Conservation (phyloP, 2,113 vertebrate genomes). For the Megatriorchis doriae region DNA sequence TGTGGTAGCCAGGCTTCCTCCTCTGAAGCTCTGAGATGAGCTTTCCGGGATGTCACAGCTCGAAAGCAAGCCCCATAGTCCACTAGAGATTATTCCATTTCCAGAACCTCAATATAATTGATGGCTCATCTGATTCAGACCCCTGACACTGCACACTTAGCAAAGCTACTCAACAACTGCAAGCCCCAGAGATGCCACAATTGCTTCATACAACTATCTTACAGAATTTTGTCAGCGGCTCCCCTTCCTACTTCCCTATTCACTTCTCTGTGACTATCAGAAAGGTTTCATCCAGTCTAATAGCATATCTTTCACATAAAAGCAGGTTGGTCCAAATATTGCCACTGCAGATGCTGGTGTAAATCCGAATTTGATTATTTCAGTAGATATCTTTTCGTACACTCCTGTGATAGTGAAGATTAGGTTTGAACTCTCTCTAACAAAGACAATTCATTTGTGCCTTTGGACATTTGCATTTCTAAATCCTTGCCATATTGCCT, state of each 20-base stretch:
- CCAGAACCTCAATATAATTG: background rate
- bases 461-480: background rate
- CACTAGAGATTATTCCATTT: background rate
- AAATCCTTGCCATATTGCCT: background rate
- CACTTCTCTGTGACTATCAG: background rate
- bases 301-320: background rate
- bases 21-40: fast-evolving
- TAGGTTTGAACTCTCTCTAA: background rate
- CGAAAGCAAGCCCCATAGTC: background rate
- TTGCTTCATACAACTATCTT: background rate
- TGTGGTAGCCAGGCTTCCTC: background rate
- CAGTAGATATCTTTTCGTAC: background rate
- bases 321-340: background rate
- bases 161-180: background rate
- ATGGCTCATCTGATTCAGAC: background rate
- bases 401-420: background rate
- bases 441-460: background rate
- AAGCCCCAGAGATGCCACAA: background rate
- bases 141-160: background rate
- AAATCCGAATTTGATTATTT: background rate
- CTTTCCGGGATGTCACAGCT: background rate
- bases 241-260: background rate
- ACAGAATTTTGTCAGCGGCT: background rate
- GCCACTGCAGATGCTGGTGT: background rate
- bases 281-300: background rate